Base-by-base conservation (phyloP, 1,140 invertebrate species). In the Achatina immaculata region DNA sequence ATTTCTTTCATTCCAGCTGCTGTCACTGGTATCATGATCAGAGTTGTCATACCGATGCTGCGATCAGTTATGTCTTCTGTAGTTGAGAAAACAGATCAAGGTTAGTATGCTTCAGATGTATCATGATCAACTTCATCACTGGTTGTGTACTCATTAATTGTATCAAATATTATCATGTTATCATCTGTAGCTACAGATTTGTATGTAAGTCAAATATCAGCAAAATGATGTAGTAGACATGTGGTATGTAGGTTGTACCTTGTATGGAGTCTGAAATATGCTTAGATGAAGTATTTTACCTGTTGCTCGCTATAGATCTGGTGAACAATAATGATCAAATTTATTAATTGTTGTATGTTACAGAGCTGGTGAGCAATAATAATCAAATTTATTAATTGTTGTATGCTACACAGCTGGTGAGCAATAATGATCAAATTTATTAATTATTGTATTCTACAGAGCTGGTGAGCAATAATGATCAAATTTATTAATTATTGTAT, bases 31-130 rank as follows among this genome's bases (percentile, higher is more conserved):
- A 16, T 76, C 48, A 58, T 55, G 48, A 62, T 31, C 38, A 58
- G 74, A 40, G 74, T 28, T n/a, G 62, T 76, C 34, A 62, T 76
- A 16, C 74, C 74, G 4, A 76, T 76, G 74, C 6, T 76, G 74
- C 9, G 74, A 34, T 76, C 74, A 55, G 58, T 76, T 3, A 38
- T 76, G 48, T 45, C 74, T 21, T 36, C 31, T 62, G 31, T 65
- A 31, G 74, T 76, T 2, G 55, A 76, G 16, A 21, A 14, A 28
- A 36, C 48, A 40, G 74, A 55, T 24, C 74, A 76, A 65, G 74
- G 74, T 76, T 6, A 76, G 72, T 55, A 11, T 11, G 68, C 9
- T 40, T 16, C 6, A 36, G 68, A 38, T 24, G 21, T 11, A 36
- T 71, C 11, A 68, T 34, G 34, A 11, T 68, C 14, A 68, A 68